These are phyloP conservation scores for Megaleporinus macrocephalus DNA, from an alignment of 2,113 vertebrate genomes.

Conservation along the genomic window DNA sequence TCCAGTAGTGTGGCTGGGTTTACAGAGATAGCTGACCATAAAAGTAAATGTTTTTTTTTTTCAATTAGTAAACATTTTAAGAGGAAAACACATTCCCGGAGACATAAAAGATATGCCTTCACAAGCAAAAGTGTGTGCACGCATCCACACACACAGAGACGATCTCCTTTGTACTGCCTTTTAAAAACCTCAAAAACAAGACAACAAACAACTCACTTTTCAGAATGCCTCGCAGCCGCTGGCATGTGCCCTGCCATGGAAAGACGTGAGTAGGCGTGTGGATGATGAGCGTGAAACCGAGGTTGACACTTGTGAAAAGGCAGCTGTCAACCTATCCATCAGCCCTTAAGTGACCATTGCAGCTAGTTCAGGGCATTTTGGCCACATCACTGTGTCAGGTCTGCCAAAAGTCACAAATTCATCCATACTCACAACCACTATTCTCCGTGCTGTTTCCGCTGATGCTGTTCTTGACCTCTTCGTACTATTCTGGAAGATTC, in stretches of 20 bases:
- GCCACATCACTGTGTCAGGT: not conserved
- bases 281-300: slow-evolving; percentile 32
- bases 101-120: not conserved
- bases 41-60: not conserved
- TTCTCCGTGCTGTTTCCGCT: not conserved
- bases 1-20: too few species aligned
- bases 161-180: not conserved
- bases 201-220: not conserved
- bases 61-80: not conserved
- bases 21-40: not conserved
- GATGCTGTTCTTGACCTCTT: too few species aligned
- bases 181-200: not conserved
- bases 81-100: not conserved
- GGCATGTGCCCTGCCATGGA: not conserved
- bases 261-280: slow-evolving; percentile 1
- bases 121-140: not conserved
- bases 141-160: not conserved
- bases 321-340: slow-evolving; percentile 21
- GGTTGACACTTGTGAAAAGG: slow-evolving; percentile 33
- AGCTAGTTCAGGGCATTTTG: slow-evolving; percentile 3
- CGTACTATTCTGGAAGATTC: too few species aligned
- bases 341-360: slow-evolving; percentile 21
- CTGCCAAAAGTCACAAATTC: not conserved
- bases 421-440: not conserved
- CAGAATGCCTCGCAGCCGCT: not conserved